Percentiles rank a stretch among this genome's conserved stretches.
Evolutionary conservation across 2,797 vertebrate genomes (phyloP).

Genomic region (Emydoidea blandingii): DNA sequence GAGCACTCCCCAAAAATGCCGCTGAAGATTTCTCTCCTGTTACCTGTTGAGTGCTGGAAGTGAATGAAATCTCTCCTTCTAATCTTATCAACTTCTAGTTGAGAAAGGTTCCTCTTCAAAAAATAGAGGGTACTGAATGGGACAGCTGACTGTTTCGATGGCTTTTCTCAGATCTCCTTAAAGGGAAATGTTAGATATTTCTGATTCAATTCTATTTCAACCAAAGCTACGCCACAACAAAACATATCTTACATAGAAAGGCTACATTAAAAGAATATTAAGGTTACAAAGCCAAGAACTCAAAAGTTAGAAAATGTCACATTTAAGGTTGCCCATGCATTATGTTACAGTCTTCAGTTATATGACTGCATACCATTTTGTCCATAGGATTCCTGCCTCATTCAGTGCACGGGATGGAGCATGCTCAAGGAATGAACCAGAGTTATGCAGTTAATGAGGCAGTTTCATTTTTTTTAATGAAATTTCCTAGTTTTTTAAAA

Average conservation of each 20-base stretch:
- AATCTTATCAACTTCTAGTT: constrained; percentile 24
- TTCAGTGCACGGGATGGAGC: background rate
- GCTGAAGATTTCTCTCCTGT: background rate
- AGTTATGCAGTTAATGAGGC: background rate
- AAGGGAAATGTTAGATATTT: background rate
- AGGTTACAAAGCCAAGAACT: background rate
- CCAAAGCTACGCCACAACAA: background rate
- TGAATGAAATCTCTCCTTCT: constrained; percentile 14
- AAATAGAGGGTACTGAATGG: background rate
- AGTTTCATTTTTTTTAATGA: background rate
- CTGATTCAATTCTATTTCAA: constrained; percentile 6
- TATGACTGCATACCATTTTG: background rate
- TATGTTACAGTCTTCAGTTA: background rate
- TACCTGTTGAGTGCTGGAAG: background rate
- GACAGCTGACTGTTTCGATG: background rate
- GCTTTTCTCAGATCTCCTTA: background rate
- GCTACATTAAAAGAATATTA: background rate
- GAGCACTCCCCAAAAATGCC: background rate
- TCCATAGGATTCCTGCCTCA: background rate
- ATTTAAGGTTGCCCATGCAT: background rate
- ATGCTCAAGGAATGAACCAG: background rate
- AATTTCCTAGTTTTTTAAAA: background rate
- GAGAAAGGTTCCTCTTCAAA: constrained; percentile 16
- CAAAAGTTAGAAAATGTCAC: background rate
- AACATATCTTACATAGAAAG: background rate